Evolutionary conservation across 2,888 invertebrate species (phyloP), one percentile per base, ranked within the genome.

Genomic region (Bugula neritina): DNA sequence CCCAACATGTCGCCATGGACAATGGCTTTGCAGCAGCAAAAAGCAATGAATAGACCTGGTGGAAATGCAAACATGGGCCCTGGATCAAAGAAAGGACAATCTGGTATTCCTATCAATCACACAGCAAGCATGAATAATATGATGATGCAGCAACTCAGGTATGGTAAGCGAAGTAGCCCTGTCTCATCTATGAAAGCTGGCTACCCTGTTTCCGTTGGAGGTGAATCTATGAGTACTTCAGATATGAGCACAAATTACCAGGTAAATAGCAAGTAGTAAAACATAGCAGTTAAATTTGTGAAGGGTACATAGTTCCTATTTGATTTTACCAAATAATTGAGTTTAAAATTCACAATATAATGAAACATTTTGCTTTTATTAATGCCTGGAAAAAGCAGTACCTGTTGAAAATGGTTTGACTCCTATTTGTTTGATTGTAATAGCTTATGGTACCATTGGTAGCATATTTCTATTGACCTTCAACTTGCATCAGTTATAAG

Each of bases 1-100:
- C 43, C 43, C 10, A 31, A 17, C 5, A 70, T 70, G 52, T 70
- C 70, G 2, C 70, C 70, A 29, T 70, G 70, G 70, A 70, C 70
- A 21, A 23, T 54, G 2, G 70, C 70, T 17, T 21, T 70, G 5
- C 70, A 70, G 52, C 35, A 54, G 3, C 70, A 70, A 43, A 43
- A 70, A 31, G 63, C 63, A 13, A 5, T 63, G 31, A 63, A 63
- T n/a, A 27, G 63, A n/a, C 43, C 43, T 10, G 63, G 63, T 13
- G 25, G 57, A 5, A 63, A 63, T 63, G n/a, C 31, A 5, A 63
- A 34, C 31, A 63, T n/a, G n/a, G 34, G 63, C n/a, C 63, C 27
- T 13, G 34, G 27, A 10, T 5, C 57, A 57, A 63, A 63, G 63
- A 63, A 63, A 63, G 63, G 63, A 63, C 63, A 63, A 63, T 63